A percentile compares a stretch with the other conserved stretches of the same genome.
Conservation (phyloP, 2,113 vertebrate species). For the Barbus barbus region DNA sequence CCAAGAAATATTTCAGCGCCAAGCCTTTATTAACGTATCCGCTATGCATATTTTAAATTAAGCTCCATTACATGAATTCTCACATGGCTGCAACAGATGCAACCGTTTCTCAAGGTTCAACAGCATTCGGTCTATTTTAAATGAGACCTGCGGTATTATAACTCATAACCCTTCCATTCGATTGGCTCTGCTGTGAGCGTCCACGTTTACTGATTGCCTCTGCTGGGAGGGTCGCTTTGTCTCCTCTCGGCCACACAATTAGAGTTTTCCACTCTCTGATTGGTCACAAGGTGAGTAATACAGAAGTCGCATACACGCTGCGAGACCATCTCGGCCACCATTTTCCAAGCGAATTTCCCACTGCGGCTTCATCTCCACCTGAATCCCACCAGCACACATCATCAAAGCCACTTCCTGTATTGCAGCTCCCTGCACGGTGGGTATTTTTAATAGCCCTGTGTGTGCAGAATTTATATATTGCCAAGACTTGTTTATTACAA, state of each 20-base stretch:
- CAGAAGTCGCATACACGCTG: neutral
- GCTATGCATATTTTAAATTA: neutral
- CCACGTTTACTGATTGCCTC: conserved; percentile 33
- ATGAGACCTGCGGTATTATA: conserved; percentile 7
- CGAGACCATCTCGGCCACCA: conserved; percentile 4
- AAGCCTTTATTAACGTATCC: neutral
- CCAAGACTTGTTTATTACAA: neutral
- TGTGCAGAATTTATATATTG: conserved; percentile 9
- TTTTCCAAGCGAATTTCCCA: neutral
- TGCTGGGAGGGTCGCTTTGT: neutral
- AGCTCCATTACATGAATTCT: neutral
- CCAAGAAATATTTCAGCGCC: neutral
- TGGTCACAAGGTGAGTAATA: neutral
- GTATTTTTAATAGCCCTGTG: conserved; percentile 11
- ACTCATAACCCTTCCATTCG: conserved; percentile 1
- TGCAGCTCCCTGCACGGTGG: neutral
- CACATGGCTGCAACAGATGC: neutral
- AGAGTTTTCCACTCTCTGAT: conserved; percentile 20
- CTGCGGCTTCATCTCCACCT: neutral
- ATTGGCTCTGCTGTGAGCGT: neutral
- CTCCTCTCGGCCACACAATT: conserved; percentile 19
- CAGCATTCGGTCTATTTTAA: conserved; percentile 7
- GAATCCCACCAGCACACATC: conserved; percentile 17
- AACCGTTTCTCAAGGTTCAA: neutral
- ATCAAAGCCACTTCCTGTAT: neutral